Conservation (phyloP, 2,888 invertebrate genomes). For the Brenthis hecate region DNA sequence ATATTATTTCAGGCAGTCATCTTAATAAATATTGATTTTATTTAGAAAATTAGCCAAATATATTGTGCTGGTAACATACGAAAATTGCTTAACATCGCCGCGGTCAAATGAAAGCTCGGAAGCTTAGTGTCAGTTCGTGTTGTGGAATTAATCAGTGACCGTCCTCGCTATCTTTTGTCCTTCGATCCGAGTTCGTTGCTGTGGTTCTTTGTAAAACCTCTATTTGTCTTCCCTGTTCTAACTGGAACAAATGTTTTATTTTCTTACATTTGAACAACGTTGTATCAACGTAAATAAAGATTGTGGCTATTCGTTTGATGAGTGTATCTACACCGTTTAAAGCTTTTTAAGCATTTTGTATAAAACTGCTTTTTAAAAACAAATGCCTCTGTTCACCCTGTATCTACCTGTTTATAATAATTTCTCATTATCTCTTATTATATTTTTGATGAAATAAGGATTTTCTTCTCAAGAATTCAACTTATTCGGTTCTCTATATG, state of each 20-base stretch:
- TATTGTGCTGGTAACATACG: conserved; percentile 3
- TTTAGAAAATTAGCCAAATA: background rate
- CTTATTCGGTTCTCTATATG: too few species aligned
- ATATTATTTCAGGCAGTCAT: too few species aligned
- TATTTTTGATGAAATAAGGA: too few species aligned
- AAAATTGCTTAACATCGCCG: conserved; percentile 7
- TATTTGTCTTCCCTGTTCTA: conserved; percentile 32
- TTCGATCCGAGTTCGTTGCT: conserved; percentile 32
- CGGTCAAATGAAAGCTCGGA: conserved; percentile 32
- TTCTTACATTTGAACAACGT: conserved; percentile 25
- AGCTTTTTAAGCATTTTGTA: background rate
- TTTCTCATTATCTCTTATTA: too few species aligned
- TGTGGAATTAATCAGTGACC: conserved; percentile 62
- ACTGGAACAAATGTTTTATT: conserved; percentile 35
- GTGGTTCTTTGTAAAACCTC: conserved; percentile 32
- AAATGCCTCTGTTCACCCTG: too few species aligned
- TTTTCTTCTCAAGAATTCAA: too few species aligned
- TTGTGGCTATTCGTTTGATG: conserved; percentile 8
- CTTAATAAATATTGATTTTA: too few species aligned
- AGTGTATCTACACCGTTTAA: conserved; percentile 1
- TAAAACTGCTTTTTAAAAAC: too few species aligned
- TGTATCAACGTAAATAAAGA: conserved; percentile 18
- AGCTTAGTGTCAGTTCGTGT: conserved; percentile 52
- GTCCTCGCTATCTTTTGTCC: conserved; percentile 43
- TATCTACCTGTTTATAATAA: too few species aligned